Evolutionary conservation across 1,140 invertebrate genomes (phyloP).

Genomic region (Doryteuthis pealeii): DNA sequence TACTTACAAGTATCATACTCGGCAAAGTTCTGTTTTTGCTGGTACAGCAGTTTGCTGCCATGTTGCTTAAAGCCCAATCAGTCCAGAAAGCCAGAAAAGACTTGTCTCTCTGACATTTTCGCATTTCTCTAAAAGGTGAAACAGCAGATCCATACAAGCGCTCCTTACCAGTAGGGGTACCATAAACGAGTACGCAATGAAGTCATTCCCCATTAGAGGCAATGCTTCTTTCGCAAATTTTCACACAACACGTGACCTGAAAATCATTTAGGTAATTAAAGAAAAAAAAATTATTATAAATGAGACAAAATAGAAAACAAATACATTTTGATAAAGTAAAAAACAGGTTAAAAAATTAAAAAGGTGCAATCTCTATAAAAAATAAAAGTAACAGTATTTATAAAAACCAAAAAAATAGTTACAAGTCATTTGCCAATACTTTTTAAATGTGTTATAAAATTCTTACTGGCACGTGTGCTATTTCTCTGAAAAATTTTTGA

Average conservation of each 20-base stretch:
- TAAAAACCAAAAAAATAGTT: too few species aligned
- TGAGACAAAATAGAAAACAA: too few species aligned
- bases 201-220: constrained; percentile 51
- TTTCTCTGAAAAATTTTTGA: too few species aligned
- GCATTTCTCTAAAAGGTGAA: constrained; percentile 39
- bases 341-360: too few species aligned
- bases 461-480: too few species aligned
- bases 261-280: constrained; percentile 10
- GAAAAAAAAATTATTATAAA: background rate
- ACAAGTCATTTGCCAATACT: too few species aligned
- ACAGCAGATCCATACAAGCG: constrained; percentile 49
- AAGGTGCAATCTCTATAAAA: too few species aligned
- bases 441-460: too few species aligned
- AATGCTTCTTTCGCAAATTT: constrained; percentile 47
- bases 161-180: constrained; percentile 42
- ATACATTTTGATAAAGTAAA: too few species aligned
- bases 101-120: constrained; percentile 27
- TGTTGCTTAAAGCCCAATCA: constrained; percentile 36
- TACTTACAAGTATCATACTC: constrained; percentile 53
- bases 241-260: constrained; percentile 63
- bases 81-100: constrained; percentile 51
- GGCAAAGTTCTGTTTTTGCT: constrained; percentile 28
- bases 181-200: constrained; percentile 41
- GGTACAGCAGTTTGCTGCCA: constrained; percentile 42
- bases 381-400: too few species aligned